Evolutionary conservation across 1,140 invertebrate species (phyloP).

Genomic region (Chlorops oryzae): DNA sequence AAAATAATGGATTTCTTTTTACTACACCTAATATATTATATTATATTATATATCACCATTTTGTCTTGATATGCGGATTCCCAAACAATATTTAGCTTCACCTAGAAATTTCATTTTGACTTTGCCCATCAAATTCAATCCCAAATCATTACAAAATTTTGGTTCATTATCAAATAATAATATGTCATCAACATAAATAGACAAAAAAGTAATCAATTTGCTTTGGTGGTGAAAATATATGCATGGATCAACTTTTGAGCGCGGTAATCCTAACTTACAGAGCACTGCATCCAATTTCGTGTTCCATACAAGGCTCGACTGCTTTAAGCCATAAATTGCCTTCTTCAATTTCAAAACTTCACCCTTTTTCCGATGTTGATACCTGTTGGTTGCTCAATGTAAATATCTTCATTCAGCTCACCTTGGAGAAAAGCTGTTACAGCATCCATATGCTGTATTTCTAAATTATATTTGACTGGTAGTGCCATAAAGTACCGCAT

Average conservation of each 20-base stretch:
- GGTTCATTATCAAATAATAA: too few relatives aligned
- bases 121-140: too few relatives aligned
- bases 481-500: constrained; percentile 22
- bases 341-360: constrained; percentile 29
- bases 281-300: constrained; percentile 16
- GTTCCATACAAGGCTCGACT: constrained; percentile 33
- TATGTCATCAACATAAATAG: too few relatives aligned
- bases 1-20: too few relatives aligned
- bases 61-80: too few relatives aligned
- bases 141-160: too few relatives aligned
- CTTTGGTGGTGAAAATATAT: too few relatives aligned
- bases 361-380: constrained; percentile 4
- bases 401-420: constrained; percentile 38
- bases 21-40: too few relatives aligned
- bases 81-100: too few relatives aligned
- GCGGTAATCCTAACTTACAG: neutral
- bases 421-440: constrained; percentile 48
- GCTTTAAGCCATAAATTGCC: constrained; percentile 38
- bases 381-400: constrained; percentile 15
- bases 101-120: too few relatives aligned
- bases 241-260: neutral
- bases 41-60: too few relatives aligned
- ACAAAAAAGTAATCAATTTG: too few relatives aligned
- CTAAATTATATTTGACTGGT: constrained; percentile 21
- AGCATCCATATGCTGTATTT: constrained; percentile 39